Base-by-base conservation (phyloP, 2,888 invertebrate species). In the Drosophila cognata region DNA sequence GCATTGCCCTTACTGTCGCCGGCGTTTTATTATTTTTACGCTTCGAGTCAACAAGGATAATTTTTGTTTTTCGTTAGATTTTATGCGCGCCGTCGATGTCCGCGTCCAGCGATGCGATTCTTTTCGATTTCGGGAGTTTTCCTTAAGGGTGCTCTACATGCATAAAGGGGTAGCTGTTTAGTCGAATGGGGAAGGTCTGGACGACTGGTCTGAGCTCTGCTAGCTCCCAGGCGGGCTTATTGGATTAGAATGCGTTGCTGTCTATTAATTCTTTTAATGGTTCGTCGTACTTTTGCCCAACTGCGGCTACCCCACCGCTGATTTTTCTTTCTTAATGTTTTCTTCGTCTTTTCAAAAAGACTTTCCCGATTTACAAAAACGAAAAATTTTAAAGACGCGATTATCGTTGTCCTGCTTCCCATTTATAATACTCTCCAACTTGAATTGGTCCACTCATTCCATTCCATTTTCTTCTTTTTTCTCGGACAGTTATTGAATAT, bases 401-500 rank as follows among this genome's bases (percentile, higher is more conserved):
- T 85, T 85, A 85, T 57, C 83, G 85, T 74, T 81, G 74, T 77
- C 58, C 75, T 67, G 75, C 77, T 74, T 77, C 60, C 53, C 50
- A 73, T 75, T 70, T 58, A 55, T 59, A 67, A 72, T 64, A 57
- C 77, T 29, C 43, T 33, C n/a, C 43, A 28, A 13, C 50, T 58
- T 61, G 57, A 41, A 33, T 67, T 61, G 7, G n/a, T n/a, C 21
- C 51, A 33, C 35, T 59, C 63, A 11, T 52, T 69, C 31, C 33
- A 28, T 36, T 25, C 55, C 55, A 38, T 57, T 33, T 72, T 58
- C 33, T 51, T 63, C 61, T 64, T 50, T 29, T 48, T 57, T 18
- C 16, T 16, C 8, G 46, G 51, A 79, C 76, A 77, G 69, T 88
- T 89, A 89, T 89, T 89, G 87, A 88, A 84, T 80, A 87, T 87